Percentiles rank a stretch among this genome's conserved stretches.
Conservation (phyloP, 2,113 vertebrate genomes). For the Ictalurus punctatus region DNA sequence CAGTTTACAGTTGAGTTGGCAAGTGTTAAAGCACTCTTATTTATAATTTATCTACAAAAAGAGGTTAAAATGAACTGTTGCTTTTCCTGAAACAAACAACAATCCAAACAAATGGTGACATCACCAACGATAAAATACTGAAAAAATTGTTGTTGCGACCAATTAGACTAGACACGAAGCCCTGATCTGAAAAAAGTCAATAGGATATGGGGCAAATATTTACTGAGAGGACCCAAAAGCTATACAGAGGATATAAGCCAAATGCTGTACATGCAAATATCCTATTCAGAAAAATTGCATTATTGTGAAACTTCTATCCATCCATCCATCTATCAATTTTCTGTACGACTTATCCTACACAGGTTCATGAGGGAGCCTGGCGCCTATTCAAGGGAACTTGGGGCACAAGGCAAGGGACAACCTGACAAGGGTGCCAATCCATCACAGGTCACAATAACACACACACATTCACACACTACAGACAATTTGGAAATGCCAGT, state of each 20-base stretch:
- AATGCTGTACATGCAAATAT: not conserved
- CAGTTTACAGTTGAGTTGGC: not conserved
- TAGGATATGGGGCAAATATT: not conserved
- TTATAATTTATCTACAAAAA: not conserved
- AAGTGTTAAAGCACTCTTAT: not conserved
- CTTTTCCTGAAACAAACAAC: not conserved
- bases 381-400: too few relatives aligned
- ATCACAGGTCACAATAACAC: too few relatives aligned
- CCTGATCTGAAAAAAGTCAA: not conserved
- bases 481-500: too few relatives aligned
- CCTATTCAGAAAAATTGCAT: not conserved
- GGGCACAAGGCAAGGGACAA: too few relatives aligned
- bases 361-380: too few relatives aligned
- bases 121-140: not conserved
- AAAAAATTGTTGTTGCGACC: not conserved
- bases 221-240: not conserved
- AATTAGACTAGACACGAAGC: not conserved
- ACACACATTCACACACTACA: too few relatives aligned
- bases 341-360: too few relatives aligned
- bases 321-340: too few relatives aligned
- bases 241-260: not conserved
- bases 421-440: too few relatives aligned
- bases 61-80: not conserved
- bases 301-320: not conserved
- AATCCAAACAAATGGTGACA: not conserved